Conservation (phyloP, 2,113 vertebrate genomes). For the Choloepus hoffmanni region DNA sequence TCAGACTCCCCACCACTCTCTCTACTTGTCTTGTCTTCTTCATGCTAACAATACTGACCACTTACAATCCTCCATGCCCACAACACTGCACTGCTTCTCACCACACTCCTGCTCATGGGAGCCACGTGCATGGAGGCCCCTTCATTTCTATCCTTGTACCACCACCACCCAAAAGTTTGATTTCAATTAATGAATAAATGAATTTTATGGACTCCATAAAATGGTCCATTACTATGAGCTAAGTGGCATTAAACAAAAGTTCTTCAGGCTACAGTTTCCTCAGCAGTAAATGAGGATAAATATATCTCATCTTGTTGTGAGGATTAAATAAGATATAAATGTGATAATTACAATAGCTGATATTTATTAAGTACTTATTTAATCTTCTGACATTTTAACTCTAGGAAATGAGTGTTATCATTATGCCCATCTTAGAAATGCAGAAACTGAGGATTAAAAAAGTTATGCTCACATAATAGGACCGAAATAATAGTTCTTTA, state of each 20-base stretch:
- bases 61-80: background rate
- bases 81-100: background rate
- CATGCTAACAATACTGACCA: background rate
- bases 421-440: constrained; percentile 14
- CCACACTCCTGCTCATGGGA: background rate
- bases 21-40: background rate
- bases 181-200: background rate
- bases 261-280: background rate
- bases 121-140: background rate
- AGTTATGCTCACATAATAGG: background rate
- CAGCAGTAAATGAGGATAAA: background rate
- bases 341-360: background rate
- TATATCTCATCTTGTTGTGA: background rate
- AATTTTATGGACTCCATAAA: background rate
- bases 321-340: background rate
- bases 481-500: constrained; percentile 34
- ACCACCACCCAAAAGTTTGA: background rate
- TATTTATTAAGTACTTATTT: constrained; percentile 29
- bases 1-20: background rate
- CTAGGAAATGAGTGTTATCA: background rate
- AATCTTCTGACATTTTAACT: background rate
- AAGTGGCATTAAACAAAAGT: background rate
- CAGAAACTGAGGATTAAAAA: background rate
- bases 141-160: background rate
- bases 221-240: background rate